Percentiles rank a stretch among this genome's conserved stretches.
phyloP scores from a whole-genome alignment of 2,797 vertebrate species.

The Microchirus variegatus region DNA sequence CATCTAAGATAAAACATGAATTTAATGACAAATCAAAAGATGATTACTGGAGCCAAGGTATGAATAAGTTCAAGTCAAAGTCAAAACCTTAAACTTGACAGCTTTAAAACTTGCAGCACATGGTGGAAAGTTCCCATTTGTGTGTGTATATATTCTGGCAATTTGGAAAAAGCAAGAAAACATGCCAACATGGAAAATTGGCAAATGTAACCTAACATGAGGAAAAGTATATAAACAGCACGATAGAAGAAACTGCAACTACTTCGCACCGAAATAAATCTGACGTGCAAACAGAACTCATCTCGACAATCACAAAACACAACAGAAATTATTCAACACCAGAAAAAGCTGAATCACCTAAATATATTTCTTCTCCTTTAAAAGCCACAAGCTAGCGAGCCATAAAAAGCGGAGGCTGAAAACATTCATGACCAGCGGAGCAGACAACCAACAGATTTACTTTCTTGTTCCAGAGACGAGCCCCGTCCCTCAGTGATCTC shows the following conservation, averaged over 20 bases:
- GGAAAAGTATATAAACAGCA: conserved; percentile 7
- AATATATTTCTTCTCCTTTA: conserved; percentile 72
- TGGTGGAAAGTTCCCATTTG: conserved; percentile 29
- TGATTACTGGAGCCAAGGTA: background rate
- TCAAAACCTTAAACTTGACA: conserved; percentile 63
- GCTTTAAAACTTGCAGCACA: conserved; percentile 34
- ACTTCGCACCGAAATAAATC: conserved; percentile 38
- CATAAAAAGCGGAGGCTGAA: conserved; percentile 76
- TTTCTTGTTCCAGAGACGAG: conserved; percentile 85
- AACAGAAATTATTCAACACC: conserved; percentile 30
- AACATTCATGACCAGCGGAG: conserved; percentile 83
- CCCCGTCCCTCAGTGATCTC: conserved; percentile 77
- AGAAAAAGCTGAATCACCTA: conserved; percentile 43
- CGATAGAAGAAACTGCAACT: conserved; percentile 38
- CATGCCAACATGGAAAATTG: conserved; percentile 8
- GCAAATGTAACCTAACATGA: conserved; percentile 15
- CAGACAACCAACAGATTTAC: conserved; percentile 84
- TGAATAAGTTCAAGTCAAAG: conserved; percentile 60
- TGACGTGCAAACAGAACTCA: conserved; percentile 49
- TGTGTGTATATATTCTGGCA: conserved; percentile 10
- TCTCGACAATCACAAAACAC: conserved; percentile 34
- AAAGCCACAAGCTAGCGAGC: conserved; percentile 69
- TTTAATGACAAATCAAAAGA: conserved; percentile 10
- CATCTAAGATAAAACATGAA: conserved; percentile 25
- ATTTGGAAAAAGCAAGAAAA: conserved; percentile 27